phyloP scores from a whole-genome alignment of 2,113 vertebrate species.

The Ramphastos sulfuratus region DNA sequence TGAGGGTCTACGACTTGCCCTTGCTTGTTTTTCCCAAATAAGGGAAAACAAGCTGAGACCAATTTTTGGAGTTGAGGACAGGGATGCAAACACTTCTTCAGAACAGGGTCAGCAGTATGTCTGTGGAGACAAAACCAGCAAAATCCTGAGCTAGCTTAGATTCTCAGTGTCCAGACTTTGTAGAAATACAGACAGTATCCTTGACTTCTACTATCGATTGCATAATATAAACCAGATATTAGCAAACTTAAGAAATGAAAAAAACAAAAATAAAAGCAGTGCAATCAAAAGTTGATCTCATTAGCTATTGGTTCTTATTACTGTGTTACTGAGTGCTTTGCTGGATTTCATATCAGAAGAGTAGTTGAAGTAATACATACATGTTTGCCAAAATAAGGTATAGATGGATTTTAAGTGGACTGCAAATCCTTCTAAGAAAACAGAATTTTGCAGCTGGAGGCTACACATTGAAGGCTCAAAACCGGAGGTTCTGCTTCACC shows the following conservation, averaged over 20 bases:
- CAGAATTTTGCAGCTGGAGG: background rate
- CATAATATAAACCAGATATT: background rate
- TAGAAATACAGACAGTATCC: background rate
- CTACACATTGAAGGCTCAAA: background rate
- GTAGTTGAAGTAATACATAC: background rate
- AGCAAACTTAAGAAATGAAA: background rate
- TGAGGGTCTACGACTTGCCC: too few species aligned
- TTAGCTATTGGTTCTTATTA: background rate
- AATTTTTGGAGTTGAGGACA: slow-evolving; percentile 13
- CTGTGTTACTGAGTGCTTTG: background rate
- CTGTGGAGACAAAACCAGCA: background rate
- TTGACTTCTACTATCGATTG: background rate
- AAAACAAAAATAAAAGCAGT: background rate
- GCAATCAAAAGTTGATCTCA: background rate
- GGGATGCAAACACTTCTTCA: background rate
- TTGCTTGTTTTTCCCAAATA: too few species aligned
- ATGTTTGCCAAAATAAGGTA: background rate
- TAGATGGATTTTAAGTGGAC: background rate
- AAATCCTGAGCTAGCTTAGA: background rate
- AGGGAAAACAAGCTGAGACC: background rate
- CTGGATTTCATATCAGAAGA: background rate
- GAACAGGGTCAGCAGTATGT: background rate
- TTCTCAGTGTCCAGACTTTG: background rate
- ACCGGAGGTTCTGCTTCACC: background rate
- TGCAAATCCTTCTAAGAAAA: background rate